Evolutionary conservation across 2,797 vertebrate species (phyloP).

Genomic region (Spinibarbus caldwelli): DNA sequence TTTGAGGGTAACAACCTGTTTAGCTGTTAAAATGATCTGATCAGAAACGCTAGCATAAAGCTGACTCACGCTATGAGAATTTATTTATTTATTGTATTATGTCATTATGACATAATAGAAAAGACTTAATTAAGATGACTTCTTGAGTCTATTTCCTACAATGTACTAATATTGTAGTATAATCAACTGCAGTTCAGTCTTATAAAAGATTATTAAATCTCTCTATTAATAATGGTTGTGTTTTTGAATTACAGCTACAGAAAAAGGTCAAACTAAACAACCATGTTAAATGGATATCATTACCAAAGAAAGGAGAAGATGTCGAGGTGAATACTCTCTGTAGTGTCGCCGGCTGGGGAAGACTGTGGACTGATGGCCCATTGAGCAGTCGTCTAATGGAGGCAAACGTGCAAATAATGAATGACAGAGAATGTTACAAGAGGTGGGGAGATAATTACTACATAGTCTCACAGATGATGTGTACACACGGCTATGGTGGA

Average conservation of each 20-base stretch:
- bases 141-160: no score
- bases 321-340: slow-evolving; percentile 30
- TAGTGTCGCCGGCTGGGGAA: slow-evolving; percentile 59
- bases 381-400: background rate
- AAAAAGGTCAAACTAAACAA: no score
- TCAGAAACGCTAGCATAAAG: no score
- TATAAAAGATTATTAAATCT: no score
- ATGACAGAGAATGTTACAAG: background rate
- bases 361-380: rapidly evolving
- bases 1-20: slow-evolving; percentile 64
- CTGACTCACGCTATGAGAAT: no score
- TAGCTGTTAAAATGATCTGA: slow-evolving; percentile 61
- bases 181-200: no score
- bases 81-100: no score
- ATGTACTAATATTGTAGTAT: no score
- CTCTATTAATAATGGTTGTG: no score
- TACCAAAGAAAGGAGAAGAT: slow-evolving; percentile 4
- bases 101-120: no score
- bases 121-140: no score
- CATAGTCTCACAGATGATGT: background rate
- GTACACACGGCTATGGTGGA: background rate
- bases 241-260: no score
- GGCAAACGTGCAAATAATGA: slow-evolving; percentile 43
- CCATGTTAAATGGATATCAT: background rate
- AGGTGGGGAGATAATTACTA: slow-evolving; percentile 33